Conservation (phyloP, 2,797 vertebrate genomes). For the Silurus aristotelis region DNA sequence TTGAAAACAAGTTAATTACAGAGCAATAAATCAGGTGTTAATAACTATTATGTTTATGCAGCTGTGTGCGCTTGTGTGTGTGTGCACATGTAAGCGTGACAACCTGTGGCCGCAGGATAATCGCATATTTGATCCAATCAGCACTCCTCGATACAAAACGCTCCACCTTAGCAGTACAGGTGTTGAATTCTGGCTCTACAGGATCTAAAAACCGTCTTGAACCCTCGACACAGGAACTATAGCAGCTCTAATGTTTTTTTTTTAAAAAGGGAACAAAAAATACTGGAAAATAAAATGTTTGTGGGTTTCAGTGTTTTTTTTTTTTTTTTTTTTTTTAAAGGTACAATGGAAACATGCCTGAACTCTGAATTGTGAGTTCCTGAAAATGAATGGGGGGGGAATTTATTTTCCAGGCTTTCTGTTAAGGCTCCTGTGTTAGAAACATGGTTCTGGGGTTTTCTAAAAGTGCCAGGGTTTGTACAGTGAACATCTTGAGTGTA, state of each 20-base stretch:
- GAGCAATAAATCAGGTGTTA: neutral
- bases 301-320: neutral
- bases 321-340: neutral
- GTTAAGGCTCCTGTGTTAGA: neutral
- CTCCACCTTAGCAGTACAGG: neutral
- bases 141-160: neutral
- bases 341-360: neutral
- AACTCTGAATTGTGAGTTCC: neutral
- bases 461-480: no score
- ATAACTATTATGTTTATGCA: neutral
- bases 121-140: neutral
- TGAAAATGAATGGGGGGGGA: neutral
- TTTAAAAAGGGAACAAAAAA: neutral
- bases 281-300: neutral
- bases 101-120: no score
- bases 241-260: neutral
- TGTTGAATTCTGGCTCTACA: neutral
- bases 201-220: neutral
- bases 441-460: neutral
- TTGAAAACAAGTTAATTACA: slow-evolving; percentile 6
- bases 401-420: neutral
- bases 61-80: neutral
- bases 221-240: neutral
- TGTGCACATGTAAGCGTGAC: neutral
- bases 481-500: no score